Evolutionary conservation across 2,888 invertebrate genomes (phyloP).

Genomic region (Hedychridium roseum): DNA sequence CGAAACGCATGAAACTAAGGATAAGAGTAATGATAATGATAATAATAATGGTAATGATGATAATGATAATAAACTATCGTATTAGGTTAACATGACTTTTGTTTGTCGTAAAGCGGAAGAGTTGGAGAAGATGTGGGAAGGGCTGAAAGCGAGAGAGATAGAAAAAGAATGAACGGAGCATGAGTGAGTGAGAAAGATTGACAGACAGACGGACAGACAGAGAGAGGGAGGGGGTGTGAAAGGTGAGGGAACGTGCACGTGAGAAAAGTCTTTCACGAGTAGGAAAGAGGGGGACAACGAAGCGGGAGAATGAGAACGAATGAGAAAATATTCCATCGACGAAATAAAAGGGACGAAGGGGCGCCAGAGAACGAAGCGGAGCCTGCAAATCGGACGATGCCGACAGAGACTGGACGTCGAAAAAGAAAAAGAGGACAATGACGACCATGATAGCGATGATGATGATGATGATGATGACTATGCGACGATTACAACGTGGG

Average conservation of each 20-base stretch:
- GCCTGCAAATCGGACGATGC: constrained; percentile 6
- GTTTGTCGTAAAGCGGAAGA: constrained; percentile 41
- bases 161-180: constrained; percentile 6
- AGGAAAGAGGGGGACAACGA: not conserved
- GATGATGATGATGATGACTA: constrained; percentile 1
- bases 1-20: constrained; percentile 8
- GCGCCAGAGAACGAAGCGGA: constrained; percentile 7
- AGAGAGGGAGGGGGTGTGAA: constrained; percentile 2
- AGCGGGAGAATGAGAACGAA: not conserved
- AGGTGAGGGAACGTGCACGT: not conserved
- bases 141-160: constrained; percentile 2
- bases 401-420: constrained; percentile 5
- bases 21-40: constrained; percentile 28
- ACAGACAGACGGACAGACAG: constrained; percentile 14
- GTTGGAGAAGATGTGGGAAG: constrained; percentile 21
- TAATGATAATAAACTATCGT: constrained; percentile 47
- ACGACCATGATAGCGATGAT: constrained; percentile 11
- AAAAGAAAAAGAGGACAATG: constrained; percentile 7
- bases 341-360: not conserved
- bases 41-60: constrained; percentile 36
- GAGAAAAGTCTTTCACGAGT: too few relatives aligned
- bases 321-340: too few relatives aligned
- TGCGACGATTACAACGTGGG: constrained; percentile 19
- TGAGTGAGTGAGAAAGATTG: constrained; percentile 16
- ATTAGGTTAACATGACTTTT: constrained; percentile 46